A percentile compares a stretch with the other conserved stretches of the same genome.
Conservation (phyloP, 2,888 invertebrate genomes). For the Hypomecis atomaria region DNA sequence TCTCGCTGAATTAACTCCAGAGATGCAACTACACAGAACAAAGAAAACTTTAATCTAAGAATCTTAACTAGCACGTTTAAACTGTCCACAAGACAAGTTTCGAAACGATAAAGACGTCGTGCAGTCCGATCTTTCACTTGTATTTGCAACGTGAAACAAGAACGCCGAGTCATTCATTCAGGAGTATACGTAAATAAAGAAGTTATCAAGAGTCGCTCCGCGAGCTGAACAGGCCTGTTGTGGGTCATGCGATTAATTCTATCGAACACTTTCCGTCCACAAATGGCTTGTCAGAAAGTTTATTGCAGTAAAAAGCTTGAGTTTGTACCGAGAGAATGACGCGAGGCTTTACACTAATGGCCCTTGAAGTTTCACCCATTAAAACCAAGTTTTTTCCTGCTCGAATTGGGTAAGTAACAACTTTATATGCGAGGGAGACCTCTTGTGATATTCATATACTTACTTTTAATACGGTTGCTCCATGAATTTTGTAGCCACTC, state of each 20-base stretch:
- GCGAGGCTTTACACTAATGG: conserved; percentile 75
- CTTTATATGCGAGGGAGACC: conserved; percentile 39
- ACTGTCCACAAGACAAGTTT: conserved; percentile 52
- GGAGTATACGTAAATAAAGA: conserved; percentile 58
- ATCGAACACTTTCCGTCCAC: conserved; percentile 74
- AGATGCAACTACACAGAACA: conserved; percentile 66
- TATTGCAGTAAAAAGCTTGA: conserved; percentile 79
- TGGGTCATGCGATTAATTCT: conserved; percentile 76
- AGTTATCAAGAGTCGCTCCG: conserved; percentile 62
- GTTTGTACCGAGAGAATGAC: conserved; percentile 73
- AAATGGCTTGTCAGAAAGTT: conserved; percentile 81
- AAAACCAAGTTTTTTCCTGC: conserved; percentile 60
- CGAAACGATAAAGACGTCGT: conserved; percentile 49
- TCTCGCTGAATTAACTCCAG: conserved; percentile 64
- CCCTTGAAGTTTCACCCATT: conserved; percentile 71
- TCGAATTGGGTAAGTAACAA: conserved; percentile 52
- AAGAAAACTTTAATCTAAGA: conserved; percentile 65
- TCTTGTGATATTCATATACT: conserved; percentile 32
- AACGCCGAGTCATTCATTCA: conserved; percentile 51
- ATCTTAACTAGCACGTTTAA: conserved; percentile 66
- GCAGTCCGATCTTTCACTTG: conserved; percentile 40
- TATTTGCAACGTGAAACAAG: conserved; percentile 43
- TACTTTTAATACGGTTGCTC: conserved; percentile 28
- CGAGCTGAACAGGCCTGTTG: conserved; percentile 64
- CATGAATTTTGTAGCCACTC: conserved; percentile 28